Percentiles rank a stretch among this genome's conserved stretches.
Evolutionary conservation across 2,888 invertebrate species (phyloP).

Genomic region (Drosophila acutilabella): DNA sequence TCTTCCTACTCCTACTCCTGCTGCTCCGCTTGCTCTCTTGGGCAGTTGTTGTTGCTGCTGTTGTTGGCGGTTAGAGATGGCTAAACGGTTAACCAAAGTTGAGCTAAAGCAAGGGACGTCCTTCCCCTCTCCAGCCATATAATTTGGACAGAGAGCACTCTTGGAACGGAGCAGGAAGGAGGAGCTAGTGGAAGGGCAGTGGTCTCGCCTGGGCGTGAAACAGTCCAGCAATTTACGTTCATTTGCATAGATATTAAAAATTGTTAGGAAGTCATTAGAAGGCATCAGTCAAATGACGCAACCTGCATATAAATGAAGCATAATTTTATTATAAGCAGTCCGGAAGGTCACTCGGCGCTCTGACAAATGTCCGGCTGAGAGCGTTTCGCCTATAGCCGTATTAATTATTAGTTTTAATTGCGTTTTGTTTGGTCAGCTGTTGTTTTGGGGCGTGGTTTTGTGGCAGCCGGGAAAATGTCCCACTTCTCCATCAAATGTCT

Average conservation of each 20-base stretch:
- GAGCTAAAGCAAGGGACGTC: conserved; percentile 22
- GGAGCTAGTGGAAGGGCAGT: not conserved
- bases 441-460: conserved; percentile 8
- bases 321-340: conserved; percentile 75
- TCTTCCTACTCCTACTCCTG: conserved; percentile 15
- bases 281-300: conserved; percentile 81
- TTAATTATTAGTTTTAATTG: conserved; percentile 78
- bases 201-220: conserved; percentile 42
- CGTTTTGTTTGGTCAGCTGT: conserved; percentile 64
- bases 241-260: conserved; percentile 83
- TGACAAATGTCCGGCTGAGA: conserved; percentile 45
- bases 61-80: conserved; percentile 63
- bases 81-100: conserved; percentile 79
- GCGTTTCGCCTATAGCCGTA: conserved; percentile 58
- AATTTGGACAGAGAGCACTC: conserved; percentile 32
- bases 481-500: too few relatives aligned
- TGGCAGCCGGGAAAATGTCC: too few relatives aligned
- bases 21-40: not conserved
- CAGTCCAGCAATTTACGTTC: conserved; percentile 78
- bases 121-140: conserved; percentile 31
- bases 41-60: conserved; percentile 31
- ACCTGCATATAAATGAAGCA: conserved; percentile 81
- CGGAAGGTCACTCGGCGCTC: conserved; percentile 47
- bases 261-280: conserved; percentile 82
- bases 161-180: not conserved